Conservation (phyloP, 2,888 invertebrate genomes). For the Eremobia ochroleuca region DNA sequence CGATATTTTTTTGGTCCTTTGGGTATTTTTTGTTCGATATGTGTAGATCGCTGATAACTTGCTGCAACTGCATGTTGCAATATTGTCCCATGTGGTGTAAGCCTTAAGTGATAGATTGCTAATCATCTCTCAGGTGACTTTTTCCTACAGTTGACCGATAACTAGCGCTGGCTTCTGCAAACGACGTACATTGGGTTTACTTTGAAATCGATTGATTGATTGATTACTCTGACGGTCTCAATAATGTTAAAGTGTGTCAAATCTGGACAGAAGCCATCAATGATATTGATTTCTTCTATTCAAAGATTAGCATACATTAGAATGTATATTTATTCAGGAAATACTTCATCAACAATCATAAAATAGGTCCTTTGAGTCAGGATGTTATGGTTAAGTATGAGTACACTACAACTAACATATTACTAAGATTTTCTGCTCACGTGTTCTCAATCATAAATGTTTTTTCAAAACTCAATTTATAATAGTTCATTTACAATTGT, state of each 20-base stretch:
- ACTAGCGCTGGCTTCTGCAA: conserved; percentile 33
- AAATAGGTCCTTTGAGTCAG: conserved; percentile 41
- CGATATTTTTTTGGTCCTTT: neutral
- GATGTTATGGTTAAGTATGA: conserved; percentile 60
- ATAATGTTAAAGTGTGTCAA: conserved; percentile 34
- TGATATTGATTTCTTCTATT: conserved; percentile 29
- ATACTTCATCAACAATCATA: conserved; percentile 1
- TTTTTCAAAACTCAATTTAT: conserved; percentile 62
- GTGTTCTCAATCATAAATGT: conserved; percentile 61
- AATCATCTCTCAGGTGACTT: conserved; percentile 56
- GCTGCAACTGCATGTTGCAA: conserved; percentile 41
- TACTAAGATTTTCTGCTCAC: conserved; percentile 62
- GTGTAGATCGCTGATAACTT: neutral
- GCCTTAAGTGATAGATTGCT: conserved; percentile 55
- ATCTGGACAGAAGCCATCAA: conserved; percentile 23
- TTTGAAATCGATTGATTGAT: conserved; percentile 58
- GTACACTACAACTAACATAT: conserved; percentile 46
- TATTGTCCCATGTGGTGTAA: conserved; percentile 49
- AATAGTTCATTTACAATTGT: conserved; percentile 52
- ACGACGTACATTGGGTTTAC: conserved; percentile 24
- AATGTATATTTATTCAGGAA: conserved; percentile 4
- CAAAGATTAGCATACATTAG: conserved; percentile 13
- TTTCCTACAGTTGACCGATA: conserved; percentile 59
- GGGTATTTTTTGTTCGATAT: neutral
- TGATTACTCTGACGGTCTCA: conserved; percentile 38